Evolutionary conservation across 2,113 vertebrate genomes (phyloP).

Genomic region (Uropsilus gracilis): DNA sequence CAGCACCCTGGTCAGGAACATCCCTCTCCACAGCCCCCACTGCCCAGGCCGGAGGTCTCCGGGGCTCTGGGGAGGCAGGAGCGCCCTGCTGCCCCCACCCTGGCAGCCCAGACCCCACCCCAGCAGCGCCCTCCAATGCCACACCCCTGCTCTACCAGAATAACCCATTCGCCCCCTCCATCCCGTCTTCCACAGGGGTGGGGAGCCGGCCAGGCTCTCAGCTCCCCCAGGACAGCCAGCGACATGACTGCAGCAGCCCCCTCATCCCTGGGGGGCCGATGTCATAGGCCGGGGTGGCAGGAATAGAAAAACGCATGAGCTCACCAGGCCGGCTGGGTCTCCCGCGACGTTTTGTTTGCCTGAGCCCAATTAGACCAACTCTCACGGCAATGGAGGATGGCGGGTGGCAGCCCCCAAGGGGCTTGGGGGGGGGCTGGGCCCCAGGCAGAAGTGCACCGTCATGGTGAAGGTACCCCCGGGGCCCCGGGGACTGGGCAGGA

Average conservation of each 20-base stretch:
- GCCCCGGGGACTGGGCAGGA: not conserved
- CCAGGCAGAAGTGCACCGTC: constrained; percentile 66
- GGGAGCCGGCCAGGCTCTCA: not conserved
- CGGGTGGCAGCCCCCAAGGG: not conserved
- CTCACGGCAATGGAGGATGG: not conserved
- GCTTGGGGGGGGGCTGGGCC: not conserved
- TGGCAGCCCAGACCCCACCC: not conserved
- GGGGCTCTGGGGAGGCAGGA: not conserved
- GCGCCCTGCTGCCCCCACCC: too few species aligned
- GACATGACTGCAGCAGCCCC: not conserved
- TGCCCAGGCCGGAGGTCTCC: not conserved
- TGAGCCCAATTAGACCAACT: constrained; percentile 69
- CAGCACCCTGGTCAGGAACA: not conserved
- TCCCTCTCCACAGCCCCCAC: not conserved
- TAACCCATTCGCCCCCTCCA: not conserved
- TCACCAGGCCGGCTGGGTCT: constrained; percentile 58
- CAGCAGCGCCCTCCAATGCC: not conserved
- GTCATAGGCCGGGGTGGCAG: not conserved
- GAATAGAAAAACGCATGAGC: constrained; percentile 39
- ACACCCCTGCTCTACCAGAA: not conserved
- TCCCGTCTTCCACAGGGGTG: not conserved
- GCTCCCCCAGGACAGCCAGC: not conserved
- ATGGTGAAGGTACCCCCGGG: constrained; percentile 11
- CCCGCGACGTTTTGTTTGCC: constrained; percentile 13
- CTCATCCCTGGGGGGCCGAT: not conserved